Conservation (phyloP, 2,888 invertebrate species). For the Callyntrura sp. region DNA sequence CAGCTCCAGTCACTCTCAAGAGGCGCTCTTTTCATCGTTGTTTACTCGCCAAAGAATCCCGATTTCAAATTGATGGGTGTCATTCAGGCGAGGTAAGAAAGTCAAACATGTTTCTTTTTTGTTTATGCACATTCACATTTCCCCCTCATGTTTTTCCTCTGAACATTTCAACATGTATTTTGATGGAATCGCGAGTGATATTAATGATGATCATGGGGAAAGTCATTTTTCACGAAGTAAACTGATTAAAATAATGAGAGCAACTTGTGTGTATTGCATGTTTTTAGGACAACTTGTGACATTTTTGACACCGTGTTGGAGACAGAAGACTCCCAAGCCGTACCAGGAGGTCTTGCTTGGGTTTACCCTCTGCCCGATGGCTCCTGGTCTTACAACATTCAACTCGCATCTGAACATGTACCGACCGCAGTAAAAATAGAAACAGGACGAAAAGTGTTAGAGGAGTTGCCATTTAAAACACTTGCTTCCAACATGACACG, state of each 20-base stretch:
- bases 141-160: background rate
- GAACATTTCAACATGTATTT: slow-evolving; percentile 11
- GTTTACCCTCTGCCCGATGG: slow-evolving; percentile 84
- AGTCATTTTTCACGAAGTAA: slow-evolving; percentile 40
- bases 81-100: slow-evolving; percentile 83
- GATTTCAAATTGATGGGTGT: slow-evolving; percentile 88
- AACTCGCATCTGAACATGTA: slow-evolving; percentile 81
- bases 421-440: slow-evolving; percentile 83
- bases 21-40: slow-evolving; percentile 90
- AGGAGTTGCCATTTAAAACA: slow-evolving; percentile 81
- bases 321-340: slow-evolving; percentile 80
- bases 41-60: slow-evolving; percentile 90
- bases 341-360: slow-evolving; percentile 83
- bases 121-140: slow-evolving; percentile 1
- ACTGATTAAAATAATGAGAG: slow-evolving; percentile 58
- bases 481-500: slow-evolving; percentile 81
- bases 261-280: slow-evolving; percentile 62
- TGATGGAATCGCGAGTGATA: slow-evolving; percentile 48
- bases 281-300: slow-evolving; percentile 83
- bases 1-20: slow-evolving; percentile 92
- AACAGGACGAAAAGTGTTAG: slow-evolving; percentile 83
- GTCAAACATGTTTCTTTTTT: background rate
- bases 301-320: slow-evolving; percentile 83
- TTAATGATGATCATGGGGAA: slow-evolving; percentile 45
- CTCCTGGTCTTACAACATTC: slow-evolving; percentile 83